Percentiles rank a stretch among this genome's conserved stretches.
These are phyloP conservation scores for Drosophila rellima DNA, from an alignment of 2,888 invertebrate species.

Conservation along the genomic window DNA sequence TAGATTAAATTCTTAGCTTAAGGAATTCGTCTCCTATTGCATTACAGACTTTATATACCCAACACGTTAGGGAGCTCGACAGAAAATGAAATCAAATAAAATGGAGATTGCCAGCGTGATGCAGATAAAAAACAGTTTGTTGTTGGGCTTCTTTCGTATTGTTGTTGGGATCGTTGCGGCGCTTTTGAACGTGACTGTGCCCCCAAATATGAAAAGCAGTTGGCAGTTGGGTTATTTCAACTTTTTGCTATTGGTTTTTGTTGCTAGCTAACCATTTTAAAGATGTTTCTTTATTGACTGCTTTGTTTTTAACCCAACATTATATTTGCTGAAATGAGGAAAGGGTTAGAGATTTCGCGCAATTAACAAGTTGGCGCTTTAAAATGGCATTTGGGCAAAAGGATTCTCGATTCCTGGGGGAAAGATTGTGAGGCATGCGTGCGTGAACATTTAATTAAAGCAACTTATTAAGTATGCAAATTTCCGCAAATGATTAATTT, in stretches of 20 bases:
- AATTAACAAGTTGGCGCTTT: conserved; percentile 73
- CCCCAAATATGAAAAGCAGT: conserved; percentile 62
- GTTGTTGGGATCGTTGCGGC: conserved; percentile 41
- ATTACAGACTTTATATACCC: background rate
- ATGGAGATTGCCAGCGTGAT: conserved; percentile 47
- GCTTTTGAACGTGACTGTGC: conserved; percentile 64
- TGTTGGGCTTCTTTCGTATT: conserved; percentile 17
- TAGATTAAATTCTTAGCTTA: background rate
- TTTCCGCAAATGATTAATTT: conserved; percentile 82
- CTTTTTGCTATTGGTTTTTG: background rate
- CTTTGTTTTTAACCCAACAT: conserved; percentile 1
- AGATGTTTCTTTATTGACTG: conserved; percentile 13
- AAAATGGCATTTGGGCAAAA: conserved; percentile 52
- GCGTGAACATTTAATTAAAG: conserved; percentile 83
- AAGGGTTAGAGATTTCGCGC: conserved; percentile 33
- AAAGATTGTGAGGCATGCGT: conserved; percentile 77
- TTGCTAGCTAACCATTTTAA: conserved; percentile 11
- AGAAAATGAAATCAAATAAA: conserved; percentile 37
- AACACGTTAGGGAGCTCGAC: background rate
- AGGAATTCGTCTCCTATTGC: background rate
- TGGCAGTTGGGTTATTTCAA: conserved; percentile 28
- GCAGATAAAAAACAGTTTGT: conserved; percentile 58
- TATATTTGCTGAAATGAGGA: background rate
- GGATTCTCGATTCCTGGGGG: conserved; percentile 63
- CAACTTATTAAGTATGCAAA: conserved; percentile 82